Percentiles rank a stretch among this genome's conserved stretches.
These are phyloP conservation scores for Podotricha telesiphe DNA, from an alignment of 2,888 invertebrate species.

Conservation along the genomic window DNA sequence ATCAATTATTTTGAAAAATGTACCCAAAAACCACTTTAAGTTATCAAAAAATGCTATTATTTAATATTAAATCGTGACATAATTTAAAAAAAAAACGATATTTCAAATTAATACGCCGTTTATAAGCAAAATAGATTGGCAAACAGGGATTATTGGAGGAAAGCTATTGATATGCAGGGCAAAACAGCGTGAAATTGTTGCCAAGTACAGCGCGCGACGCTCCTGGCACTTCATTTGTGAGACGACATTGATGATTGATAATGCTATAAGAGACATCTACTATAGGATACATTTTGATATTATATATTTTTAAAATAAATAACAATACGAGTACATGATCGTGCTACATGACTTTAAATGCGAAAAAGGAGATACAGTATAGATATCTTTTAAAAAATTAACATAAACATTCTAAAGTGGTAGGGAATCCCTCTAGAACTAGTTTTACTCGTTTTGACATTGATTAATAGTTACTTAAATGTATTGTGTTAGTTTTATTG, in stretches of 20 bases:
- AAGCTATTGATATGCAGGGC: slow-evolving; percentile 44
- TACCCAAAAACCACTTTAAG: not conserved
- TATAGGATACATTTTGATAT: not conserved
- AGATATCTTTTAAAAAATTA: not conserved
- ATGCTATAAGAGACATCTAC: slow-evolving; percentile 1
- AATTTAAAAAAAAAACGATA: not conserved
- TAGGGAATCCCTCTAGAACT: not conserved
- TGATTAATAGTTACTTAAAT: slow-evolving; percentile 2
- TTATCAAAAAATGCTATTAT: not conserved
- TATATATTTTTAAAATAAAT: too few relatives aligned
- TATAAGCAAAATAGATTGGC: slow-evolving; percentile 28
- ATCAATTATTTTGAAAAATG: too few relatives aligned
- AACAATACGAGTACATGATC: not conserved
- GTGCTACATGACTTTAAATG: too few relatives aligned
- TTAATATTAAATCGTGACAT: not conserved
- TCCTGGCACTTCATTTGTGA: slow-evolving; percentile 46
- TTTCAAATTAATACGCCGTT: slow-evolving; percentile 3
- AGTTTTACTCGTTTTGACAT: slow-evolving; percentile 3
- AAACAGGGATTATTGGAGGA: slow-evolving; percentile 22
- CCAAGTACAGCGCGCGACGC: slow-evolving; percentile 42
- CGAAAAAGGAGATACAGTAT: not conserved
- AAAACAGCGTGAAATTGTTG: slow-evolving; percentile 41
- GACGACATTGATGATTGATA: slow-evolving; percentile 46
- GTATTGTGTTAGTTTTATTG: not conserved
- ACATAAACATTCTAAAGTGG: not conserved